Evolutionary conservation across 2,113 vertebrate genomes (phyloP).

Genomic region (Ahaetulla prasina): DNA sequence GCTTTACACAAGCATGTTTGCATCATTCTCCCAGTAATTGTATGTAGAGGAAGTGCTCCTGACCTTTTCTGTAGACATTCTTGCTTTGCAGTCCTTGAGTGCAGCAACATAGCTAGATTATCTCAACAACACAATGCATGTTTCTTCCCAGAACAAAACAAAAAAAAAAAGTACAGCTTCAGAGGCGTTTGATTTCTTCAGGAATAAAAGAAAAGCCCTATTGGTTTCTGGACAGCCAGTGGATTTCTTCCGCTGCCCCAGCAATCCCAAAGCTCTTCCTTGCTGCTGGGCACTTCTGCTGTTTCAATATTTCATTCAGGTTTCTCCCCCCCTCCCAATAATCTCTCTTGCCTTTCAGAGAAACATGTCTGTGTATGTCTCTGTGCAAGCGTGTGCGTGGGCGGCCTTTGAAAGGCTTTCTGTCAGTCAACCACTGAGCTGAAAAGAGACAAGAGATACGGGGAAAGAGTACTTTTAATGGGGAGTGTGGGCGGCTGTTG

Average conservation of each 20-base stretch:
- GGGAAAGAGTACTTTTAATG: conserved; percentile 47
- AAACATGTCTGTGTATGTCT: conserved; percentile 19
- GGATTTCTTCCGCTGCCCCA: neutral
- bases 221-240: neutral
- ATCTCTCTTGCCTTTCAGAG: conserved; percentile 38
- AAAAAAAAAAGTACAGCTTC: neutral
- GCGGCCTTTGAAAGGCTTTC: conserved; percentile 63
- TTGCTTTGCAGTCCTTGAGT: neutral
- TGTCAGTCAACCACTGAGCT: conserved; percentile 65
- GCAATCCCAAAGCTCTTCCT: neutral
- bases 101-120: conserved; percentile 1
- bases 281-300: conserved; percentile 26
- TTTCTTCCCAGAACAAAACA: neutral
- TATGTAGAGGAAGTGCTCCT: neutral
- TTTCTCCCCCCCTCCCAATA: conserved; percentile 37
- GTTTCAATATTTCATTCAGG: conserved; percentile 62
- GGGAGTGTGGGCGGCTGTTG: conserved; percentile 50
- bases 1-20: neutral
- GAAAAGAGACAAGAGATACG: conserved; percentile 46
- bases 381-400: conserved; percentile 33
- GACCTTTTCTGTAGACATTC: neutral
- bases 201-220: neutral
- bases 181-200: neutral
- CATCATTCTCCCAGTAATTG: neutral
- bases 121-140: neutral